These are phyloP conservation scores for Gymnoscelis rufifasciata DNA, from an alignment of 2,888 invertebrate genomes.

Conservation along the genomic window DNA sequence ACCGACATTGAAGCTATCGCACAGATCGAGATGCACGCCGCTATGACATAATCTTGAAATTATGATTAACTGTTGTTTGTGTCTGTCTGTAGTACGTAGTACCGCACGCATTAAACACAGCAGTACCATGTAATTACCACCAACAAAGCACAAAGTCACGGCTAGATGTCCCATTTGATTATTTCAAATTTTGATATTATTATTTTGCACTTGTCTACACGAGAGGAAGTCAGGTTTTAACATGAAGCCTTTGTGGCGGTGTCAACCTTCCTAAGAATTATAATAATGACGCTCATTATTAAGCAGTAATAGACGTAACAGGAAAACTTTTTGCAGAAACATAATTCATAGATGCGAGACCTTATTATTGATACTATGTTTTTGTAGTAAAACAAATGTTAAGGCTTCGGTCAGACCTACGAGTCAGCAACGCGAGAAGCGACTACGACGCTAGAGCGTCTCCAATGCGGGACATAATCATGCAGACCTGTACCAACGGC, in stretches of 20 bases:
- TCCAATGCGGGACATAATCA: too few species aligned
- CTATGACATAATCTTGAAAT: constrained; percentile 45
- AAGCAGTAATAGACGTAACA: constrained; percentile 34
- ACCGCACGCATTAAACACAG: constrained; percentile 19
- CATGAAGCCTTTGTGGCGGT: constrained; percentile 35
- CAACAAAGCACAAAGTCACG: constrained; percentile 34
- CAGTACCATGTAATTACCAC: constrained; percentile 19
- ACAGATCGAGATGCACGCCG: constrained; percentile 32
- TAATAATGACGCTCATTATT: constrained; percentile 39
- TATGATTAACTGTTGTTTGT: constrained; percentile 40
- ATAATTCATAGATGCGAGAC: constrained; percentile 23
- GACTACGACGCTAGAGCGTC: too few species aligned
- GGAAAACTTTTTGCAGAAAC: constrained; percentile 62
- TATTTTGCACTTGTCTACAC: constrained; percentile 32
- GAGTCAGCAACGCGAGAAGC: too few species aligned
- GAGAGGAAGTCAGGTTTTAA: constrained; percentile 28
- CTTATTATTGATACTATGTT: too few species aligned
- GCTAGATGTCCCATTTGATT: constrained; percentile 42
- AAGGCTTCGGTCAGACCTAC: too few species aligned
- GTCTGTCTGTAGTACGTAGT: constrained; percentile 9
- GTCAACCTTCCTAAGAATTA: constrained; percentile 45
- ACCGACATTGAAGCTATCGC: constrained; percentile 26
- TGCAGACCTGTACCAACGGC: too few species aligned
- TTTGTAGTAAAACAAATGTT: too few species aligned
- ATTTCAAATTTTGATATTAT: constrained; percentile 39